Percentiles rank a stretch among this genome's conserved stretches.
phyloP scores from a whole-genome alignment of 2,797 vertebrate genomes.

The Myotis vivesi region DNA sequence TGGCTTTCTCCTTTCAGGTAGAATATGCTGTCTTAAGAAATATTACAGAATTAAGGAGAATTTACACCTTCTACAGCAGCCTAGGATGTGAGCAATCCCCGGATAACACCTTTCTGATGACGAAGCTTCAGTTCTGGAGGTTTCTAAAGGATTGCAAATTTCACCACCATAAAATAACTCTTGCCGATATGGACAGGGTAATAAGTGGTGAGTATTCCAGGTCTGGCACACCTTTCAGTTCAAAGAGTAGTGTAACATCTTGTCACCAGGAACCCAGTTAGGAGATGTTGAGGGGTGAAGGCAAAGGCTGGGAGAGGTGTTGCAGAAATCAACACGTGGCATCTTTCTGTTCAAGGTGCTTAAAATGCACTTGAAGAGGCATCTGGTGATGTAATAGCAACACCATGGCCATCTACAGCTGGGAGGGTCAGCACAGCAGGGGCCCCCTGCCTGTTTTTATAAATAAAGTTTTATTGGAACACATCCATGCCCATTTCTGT shows the following conservation, averaged over 20 bases:
- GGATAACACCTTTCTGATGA: constrained; percentile 88
- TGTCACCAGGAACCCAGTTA: background rate
- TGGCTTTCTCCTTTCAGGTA: constrained; percentile 83
- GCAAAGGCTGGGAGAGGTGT: background rate
- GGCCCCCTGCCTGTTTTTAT: background rate
- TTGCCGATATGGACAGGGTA: constrained; percentile 87
- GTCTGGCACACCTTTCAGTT: background rate
- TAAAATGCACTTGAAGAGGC: background rate
- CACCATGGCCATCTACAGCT: background rate
- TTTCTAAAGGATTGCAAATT: constrained; percentile 93
- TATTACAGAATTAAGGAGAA: constrained; percentile 84
- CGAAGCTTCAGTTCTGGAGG: constrained; percentile 91
- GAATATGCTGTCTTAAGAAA: constrained; percentile 87
- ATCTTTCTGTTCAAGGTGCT: background rate
- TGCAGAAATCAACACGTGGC: background rate
- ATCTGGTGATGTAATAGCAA: accelerated
- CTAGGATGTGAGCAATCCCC: constrained; percentile 84
- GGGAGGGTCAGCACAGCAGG: background rate
- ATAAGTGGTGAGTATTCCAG: constrained; percentile 82
- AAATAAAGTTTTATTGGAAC: background rate
- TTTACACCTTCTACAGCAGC: constrained; percentile 92
- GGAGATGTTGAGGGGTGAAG: background rate
- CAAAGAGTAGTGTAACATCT: background rate
- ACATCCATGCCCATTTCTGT: background rate
- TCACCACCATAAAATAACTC: constrained; percentile 85